Base-by-base conservation (phyloP, 2,888 invertebrate species). In the Plagodis pulveraria region DNA sequence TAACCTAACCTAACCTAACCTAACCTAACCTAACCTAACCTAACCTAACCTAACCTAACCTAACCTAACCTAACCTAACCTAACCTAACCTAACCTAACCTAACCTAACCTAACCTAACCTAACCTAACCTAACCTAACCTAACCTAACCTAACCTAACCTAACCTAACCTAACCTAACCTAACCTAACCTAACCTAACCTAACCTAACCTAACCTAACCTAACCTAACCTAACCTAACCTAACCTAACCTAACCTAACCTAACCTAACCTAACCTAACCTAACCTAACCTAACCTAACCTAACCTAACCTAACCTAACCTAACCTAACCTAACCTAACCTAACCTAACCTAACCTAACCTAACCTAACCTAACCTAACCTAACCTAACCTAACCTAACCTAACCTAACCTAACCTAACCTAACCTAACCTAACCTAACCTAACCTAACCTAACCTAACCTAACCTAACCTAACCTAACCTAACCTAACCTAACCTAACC, bases 261-360 rank as follows among this genome's bases (percentile, higher is more conserved):
- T 58, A 58, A 58, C 58, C 58, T 54, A 58, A 58, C 58, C 58
- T 58, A 58, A 58, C 58, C 58, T 61, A n/a, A n/a, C n/a, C n/a
- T n/a, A n/a, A n/a, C n/a, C n/a, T 35, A 64, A 64, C 64, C 64
- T 60, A 64, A 64, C 64, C 64, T 58, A 64, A 64, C 64, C 64
- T 61, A 66, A 66, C 65, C 63, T 63, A 64, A 64, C 64, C 64
- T 61, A 64, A 64, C 60, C n/a, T n/a, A n/a, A n/a, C n/a, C n/a
- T n/a, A n/a, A n/a, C 64, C 35, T 61, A 64, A 64, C 64, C 64
- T 61, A 64, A 64, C 64, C 68, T 66, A 64, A 63, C 66, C 65
- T 64, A 65, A 67, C 66, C 66, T 66, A 66, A 67, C 69, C 69
- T 64, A 64, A 67, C 69, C 67, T 62, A 65, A 67, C 63, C 65